Evolutionary conservation across 2,113 vertebrate genomes (phyloP), one percentile per base, ranked within the genome.

Genomic region (Myotis davidii): DNA sequence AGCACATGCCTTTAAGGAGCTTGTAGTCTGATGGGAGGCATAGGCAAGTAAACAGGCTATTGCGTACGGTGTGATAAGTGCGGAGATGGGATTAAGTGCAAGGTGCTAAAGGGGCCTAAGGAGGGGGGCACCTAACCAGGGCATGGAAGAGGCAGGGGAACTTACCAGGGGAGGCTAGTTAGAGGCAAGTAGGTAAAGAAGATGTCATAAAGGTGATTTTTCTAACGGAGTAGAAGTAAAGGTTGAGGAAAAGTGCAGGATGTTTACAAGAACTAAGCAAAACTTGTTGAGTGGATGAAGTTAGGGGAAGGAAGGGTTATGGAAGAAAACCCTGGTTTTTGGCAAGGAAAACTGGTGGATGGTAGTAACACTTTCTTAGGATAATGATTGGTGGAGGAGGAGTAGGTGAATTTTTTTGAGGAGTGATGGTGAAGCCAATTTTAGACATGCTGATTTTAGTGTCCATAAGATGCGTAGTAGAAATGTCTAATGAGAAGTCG

Each of bases 21-120:
- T 45, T 45, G 10, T 18, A 32, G 25, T 54, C 39, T 12, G 5
- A 34, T 37, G 79, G 74, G 48, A 85, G 59, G n/a, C 42, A 27
- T 6, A 59, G 90, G 29, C 59, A 9, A 37, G 67, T 34, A 18
- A 42, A 9, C 8, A 77, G 61, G 7, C 88, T 42, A 0, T 21
- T 12, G 1, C 0, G 3, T 50, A 13, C 17, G 16, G 45, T 21
- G 1, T 48, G 45, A 4, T 67, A 8, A 7, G 27, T 37, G 48
- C 2, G 9, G 64, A 13, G 74, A 14, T 20, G 65, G 34, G 74
- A 3, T n/a, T 42, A 48, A 56, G 67, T 67, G 6, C 59, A 5
- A 0, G 20, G n/a, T 25, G 52, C 82, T 48, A 3, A 65, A 14
- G 79, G n/a, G 65, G 8, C 39, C 32, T 59, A 13, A 52, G 16